phyloP scores from a whole-genome alignment of 2,113 vertebrate genomes.

The Podocnemis expansa region DNA sequence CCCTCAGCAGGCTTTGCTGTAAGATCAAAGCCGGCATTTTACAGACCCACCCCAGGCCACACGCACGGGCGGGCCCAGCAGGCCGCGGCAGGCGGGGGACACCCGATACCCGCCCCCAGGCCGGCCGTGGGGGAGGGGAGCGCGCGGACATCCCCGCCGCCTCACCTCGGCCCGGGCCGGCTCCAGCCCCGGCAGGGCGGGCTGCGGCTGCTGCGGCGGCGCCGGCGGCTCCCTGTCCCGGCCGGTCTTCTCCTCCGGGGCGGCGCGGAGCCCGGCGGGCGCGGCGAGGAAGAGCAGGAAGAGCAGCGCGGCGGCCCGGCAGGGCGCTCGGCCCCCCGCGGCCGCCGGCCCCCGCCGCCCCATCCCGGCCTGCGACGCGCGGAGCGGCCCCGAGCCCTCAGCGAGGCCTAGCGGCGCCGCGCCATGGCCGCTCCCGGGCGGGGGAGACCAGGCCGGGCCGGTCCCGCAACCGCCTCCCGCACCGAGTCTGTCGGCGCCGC shows the following conservation, averaged over 20 bases:
- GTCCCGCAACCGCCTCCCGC: slow-evolving; percentile 22
- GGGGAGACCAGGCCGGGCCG: neutral
- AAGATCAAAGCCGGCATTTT: neutral
- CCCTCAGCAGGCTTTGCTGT: neutral
- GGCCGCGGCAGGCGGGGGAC: neutral
- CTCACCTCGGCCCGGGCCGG: slow-evolving; percentile 70
- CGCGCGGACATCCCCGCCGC: neutral
- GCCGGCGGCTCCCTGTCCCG: slow-evolving; percentile 51
- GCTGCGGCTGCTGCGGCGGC: slow-evolving; percentile 59
- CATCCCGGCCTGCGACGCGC: neutral
- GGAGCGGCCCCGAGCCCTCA: neutral
- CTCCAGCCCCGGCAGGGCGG: slow-evolving; percentile 57
- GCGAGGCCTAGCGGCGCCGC: neutral
- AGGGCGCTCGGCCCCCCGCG: neutral
- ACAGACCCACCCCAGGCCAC: neutral
- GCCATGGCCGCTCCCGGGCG: neutral
- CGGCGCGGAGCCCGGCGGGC: slow-evolving; percentile 17
- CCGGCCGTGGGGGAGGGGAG: neutral
- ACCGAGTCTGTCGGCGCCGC: neutral
- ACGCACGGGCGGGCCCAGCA: neutral
- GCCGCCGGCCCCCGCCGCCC: neutral
- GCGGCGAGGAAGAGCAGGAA: neutral
- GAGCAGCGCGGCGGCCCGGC: neutral
- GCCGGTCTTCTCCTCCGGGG: slow-evolving; percentile 50
- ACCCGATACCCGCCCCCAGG: too few relatives aligned